phyloP scores from a whole-genome alignment of 2,797 vertebrate species.

The Mormyrops attenuatus region DNA sequence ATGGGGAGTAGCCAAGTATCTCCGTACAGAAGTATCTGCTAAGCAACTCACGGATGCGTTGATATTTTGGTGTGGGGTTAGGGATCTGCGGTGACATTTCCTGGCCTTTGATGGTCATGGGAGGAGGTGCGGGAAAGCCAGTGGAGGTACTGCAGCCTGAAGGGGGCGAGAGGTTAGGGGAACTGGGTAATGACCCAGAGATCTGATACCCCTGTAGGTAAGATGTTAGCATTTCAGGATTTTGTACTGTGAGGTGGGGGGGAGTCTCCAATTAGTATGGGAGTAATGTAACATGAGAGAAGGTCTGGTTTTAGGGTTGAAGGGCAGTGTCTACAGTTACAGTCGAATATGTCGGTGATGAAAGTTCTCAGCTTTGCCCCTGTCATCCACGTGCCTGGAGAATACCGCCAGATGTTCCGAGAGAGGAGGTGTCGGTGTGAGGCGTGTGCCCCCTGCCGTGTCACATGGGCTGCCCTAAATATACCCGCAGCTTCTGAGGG shows the following conservation, averaged over 20 bases:
- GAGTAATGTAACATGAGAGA: background rate
- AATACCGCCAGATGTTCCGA: background rate
- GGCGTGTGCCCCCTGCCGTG: background rate
- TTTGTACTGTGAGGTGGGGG: background rate
- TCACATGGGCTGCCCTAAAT: background rate
- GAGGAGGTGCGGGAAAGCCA: background rate
- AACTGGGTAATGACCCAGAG: background rate
- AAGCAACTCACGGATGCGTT: background rate
- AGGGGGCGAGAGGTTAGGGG: background rate
- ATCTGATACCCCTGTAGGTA: background rate
- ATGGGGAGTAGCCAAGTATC: background rate
- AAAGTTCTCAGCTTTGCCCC: constrained; percentile 44
- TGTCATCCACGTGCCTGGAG: constrained; percentile 41
- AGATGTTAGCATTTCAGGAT: background rate
- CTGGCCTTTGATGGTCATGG: background rate
- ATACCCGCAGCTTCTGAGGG: background rate
- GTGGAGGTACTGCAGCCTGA: background rate
- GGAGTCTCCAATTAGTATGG: background rate
- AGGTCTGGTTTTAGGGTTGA: background rate
- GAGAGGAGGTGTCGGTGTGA: background rate
- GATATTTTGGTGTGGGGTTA: background rate
- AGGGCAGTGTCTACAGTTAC: constrained; percentile 30
- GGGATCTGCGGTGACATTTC: background rate
- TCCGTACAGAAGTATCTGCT: background rate
- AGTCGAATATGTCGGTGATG: constrained; percentile 41